These are phyloP conservation scores for Dynastes hyllus DNA, from an alignment of 2,888 invertebrate species.

Conservation along the genomic window DNA sequence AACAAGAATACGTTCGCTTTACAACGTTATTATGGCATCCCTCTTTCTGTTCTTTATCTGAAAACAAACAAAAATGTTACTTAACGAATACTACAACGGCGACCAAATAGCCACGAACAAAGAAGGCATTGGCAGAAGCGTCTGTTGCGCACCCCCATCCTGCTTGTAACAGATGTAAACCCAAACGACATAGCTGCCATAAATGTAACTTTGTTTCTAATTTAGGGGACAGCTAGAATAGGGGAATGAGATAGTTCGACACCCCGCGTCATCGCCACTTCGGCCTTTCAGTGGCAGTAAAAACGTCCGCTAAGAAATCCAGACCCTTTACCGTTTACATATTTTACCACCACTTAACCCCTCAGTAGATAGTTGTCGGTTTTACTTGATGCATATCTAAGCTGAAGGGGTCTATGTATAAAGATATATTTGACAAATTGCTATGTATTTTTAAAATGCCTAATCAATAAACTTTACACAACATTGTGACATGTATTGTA, in stretches of 20 bases:
- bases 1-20: too few species aligned
- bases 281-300: constrained; percentile 10
- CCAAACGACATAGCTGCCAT: constrained; percentile 54
- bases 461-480: background rate
- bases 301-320: constrained; percentile 26
- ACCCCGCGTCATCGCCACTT: constrained; percentile 29
- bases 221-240: constrained; percentile 53
- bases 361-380: background rate
- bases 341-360: constrained; percentile 26
- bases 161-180: constrained; percentile 57
- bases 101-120: background rate
- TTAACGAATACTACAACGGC: background rate
- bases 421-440: background rate
- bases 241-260: constrained; percentile 10
- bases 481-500: too few species aligned
- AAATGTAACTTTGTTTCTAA: constrained; percentile 58
- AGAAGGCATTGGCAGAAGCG: background rate
- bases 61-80: too few species aligned
- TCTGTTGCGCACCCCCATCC: constrained; percentile 52
- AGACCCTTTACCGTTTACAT: constrained; percentile 22
- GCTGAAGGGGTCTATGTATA: background rate
- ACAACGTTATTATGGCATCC: too few species aligned
- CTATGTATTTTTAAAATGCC: background rate
- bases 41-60: too few species aligned
- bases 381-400: constrained; percentile 3